These are phyloP conservation scores for Paramormyrops hopkinsi DNA, from an alignment of 2,797 vertebrate species.

Conservation along the genomic window DNA sequence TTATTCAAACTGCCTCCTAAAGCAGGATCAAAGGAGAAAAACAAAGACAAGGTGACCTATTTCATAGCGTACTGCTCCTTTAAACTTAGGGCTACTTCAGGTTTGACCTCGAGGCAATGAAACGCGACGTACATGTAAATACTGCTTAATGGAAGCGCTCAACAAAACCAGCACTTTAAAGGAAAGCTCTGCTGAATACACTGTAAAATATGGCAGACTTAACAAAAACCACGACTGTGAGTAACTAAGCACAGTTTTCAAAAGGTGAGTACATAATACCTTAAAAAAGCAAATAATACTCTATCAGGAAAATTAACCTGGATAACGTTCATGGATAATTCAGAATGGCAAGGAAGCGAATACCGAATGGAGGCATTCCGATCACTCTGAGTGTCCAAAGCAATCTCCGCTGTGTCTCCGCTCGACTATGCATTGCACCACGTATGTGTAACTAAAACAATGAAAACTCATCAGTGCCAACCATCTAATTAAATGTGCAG, in stretches of 20 bases:
- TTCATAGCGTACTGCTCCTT: background rate
- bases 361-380: background rate
- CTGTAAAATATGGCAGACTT: background rate
- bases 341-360: background rate
- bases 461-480: background rate
- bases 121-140: background rate
- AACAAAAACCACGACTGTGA: background rate
- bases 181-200: background rate
- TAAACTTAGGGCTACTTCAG: background rate
- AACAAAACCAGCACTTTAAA: background rate
- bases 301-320: constrained; percentile 1
- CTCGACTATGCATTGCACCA: background rate
- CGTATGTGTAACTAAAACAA: background rate
- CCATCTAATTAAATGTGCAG: background rate
- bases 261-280: background rate
- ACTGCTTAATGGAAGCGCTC: constrained; percentile 18
- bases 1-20: background rate
- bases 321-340: background rate
- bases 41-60: background rate
- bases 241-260: background rate
- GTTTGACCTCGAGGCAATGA: constrained; percentile 20
- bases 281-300: background rate
- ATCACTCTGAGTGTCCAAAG: background rate
- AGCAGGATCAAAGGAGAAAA: background rate
- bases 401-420: background rate